A percentile compares a stretch with the other conserved stretches of the same genome.
These are phyloP conservation scores for Mya arenaria DNA, from an alignment of 1,140 invertebrate species.

Conservation along the genomic window DNA sequence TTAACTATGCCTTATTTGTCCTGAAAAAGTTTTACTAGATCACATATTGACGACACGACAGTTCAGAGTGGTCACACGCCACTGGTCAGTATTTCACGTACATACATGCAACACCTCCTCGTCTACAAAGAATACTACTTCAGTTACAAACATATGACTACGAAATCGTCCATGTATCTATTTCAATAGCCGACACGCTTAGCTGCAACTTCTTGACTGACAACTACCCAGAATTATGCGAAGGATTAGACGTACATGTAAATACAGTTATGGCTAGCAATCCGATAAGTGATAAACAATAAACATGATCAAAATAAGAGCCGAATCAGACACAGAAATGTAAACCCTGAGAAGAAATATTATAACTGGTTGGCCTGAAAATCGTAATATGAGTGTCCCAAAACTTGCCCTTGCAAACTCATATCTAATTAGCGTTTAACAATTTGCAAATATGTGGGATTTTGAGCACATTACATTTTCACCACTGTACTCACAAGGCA, in stretches of 20 bases:
- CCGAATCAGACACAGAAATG: background rate
- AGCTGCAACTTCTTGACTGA: background rate
- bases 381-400: background rate
- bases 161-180: conserved; percentile 78
- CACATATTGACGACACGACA: no score
- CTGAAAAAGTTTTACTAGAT: no score
- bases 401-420: no score
- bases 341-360: background rate
- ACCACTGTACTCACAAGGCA: no score
- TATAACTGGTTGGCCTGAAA: background rate
- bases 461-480: no score
- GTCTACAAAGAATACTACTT: conserved; percentile 80
- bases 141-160: conserved; percentile 79
- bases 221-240: background rate
- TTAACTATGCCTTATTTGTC: background rate
- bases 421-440: no score
- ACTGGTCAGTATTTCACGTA: conserved; percentile 77
- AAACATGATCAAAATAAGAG: background rate
- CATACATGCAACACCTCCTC: conserved; percentile 71
- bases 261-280: background rate
- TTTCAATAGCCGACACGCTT: conserved; percentile 70
- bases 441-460: no score
- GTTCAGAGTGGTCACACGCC: conserved; percentile 64
- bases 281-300: conserved; percentile 8
- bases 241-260: background rate